Evolutionary conservation across 2,113 vertebrate species (phyloP), one percentile per base, ranked within the genome.

Genomic region (Arothron firmamentum): DNA sequence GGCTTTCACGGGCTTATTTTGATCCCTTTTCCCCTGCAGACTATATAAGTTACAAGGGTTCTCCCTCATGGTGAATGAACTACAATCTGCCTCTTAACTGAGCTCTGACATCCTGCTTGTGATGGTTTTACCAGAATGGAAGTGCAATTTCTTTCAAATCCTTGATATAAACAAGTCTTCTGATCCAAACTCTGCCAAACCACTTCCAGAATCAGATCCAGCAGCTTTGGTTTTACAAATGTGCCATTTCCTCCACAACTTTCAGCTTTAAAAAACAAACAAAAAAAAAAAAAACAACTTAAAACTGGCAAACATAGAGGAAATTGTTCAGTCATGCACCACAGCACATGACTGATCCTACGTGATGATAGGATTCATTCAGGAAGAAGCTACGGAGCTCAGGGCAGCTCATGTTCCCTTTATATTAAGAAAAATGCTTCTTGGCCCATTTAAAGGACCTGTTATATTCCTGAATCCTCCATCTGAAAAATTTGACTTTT

Each of bases 1-100:
- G 75, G 72, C 74, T 47, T 47, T n/a, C 16, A 45, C 0, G 15
- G 45, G 56, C 8, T 15, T 59, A 54, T 45, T 75, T 74, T 79
- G 57, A 80, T 78, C 65, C 57, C 17, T 75, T 16, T 70, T 45
- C 48, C 17, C 42, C 46, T 12, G 55, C 61, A 56, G 34, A 56
- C 8, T 38, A 38, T 38, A 38, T 38, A 12, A 38, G 12, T 67
- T 4, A 18, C 17, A 63, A 5, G 43, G 43, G 14, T 17, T 17
- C 43, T 17, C 15, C 43, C 17, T 14, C 15, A 45, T 17, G 6
- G 43, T 12, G 43, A 45, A 45, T 6, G 17, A 45, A 45, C 14
- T 6, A 19, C 45, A 13, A n/a, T 47, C 45, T 16, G 15, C 45
- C 45, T 47, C 45, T 1, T 10, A 47, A 7, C n/a, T 16, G 14